Evolutionary conservation across 2,888 invertebrate species (phyloP), one percentile per base, ranked within the genome.

Genomic region (Agapetus fuscipes): DNA sequence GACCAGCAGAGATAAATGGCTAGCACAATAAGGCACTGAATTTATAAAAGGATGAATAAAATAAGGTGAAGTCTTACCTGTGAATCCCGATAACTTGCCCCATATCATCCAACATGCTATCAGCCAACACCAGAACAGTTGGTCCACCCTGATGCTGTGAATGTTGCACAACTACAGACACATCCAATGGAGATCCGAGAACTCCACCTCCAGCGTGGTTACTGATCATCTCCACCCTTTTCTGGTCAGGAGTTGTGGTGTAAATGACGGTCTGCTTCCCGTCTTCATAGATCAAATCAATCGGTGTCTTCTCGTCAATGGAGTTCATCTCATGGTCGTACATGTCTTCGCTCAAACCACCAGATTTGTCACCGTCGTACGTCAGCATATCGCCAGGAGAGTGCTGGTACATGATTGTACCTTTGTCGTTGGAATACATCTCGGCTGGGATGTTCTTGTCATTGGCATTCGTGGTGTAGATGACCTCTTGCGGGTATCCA

Each of bases 181-280:
- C 71, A 39, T 69, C 68, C 49, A 69, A 68, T 48, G 70, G 57
- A 52, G 66, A 64, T 16, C 64, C 65, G 47, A 71, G 60, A 52
- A 74, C 74, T 14, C 71, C 71, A 46, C 73, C 72, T 34, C 72
- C 70, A 32, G 69, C 64, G 64, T 80, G 80, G 11, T 80, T 78
- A 48, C 80, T 80, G 56, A 80, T 80, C 63, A 85, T 83, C 64
- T 85, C 85, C 30, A 86, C 76, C 30, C 83, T 77, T 59, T 85
- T 84, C 56, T 84, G 83, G 56, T 85, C 84, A 41, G 80, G 80
- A 9, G 78, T 76, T 43, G 82, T 80, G 35, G 85, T 85, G 54
- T 86, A 86, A 58, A 85, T 85, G 43, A 86, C 84, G 2, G 85
- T 85, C 58, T 86, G 84, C 56, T 83, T 84, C 31, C 85, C 85